phyloP scores from a whole-genome alignment of 2,113 vertebrate species.

The Grammomys surdaster region DNA sequence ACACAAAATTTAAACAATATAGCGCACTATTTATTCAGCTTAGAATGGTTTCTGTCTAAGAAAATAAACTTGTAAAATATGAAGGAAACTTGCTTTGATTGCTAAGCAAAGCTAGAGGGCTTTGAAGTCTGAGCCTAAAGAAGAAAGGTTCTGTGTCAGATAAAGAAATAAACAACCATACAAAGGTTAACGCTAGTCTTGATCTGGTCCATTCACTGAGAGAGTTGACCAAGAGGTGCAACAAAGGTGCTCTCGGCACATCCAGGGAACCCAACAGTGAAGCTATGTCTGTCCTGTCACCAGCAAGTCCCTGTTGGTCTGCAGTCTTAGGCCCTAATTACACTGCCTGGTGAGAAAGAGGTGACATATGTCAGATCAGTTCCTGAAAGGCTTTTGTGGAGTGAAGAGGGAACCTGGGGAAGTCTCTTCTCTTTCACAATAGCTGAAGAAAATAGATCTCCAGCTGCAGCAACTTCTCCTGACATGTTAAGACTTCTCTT shows the following conservation, averaged over 20 bases:
- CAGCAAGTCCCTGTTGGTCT: neutral
- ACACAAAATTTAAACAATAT: constrained; percentile 26
- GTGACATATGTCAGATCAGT: constrained; percentile 44
- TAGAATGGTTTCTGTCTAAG: constrained; percentile 51
- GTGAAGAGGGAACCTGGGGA: neutral
- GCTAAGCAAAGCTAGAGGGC: constrained; percentile 9
- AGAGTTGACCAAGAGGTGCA: neutral
- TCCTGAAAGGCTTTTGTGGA: constrained; percentile 59
- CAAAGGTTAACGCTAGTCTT: constrained; percentile 36
- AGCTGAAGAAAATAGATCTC: constrained; percentile 58
- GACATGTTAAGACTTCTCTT: neutral
- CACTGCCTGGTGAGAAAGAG: constrained; percentile 27
- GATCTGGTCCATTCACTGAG: neutral
- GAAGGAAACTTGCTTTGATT: constrained; percentile 58
- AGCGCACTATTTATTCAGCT: constrained; percentile 25
- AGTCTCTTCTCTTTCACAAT: constrained; percentile 9
- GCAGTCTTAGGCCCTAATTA: constrained; percentile 53
- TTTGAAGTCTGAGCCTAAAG: constrained; percentile 27
- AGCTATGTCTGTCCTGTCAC: neutral
- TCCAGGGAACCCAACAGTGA: neutral
- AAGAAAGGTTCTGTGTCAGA: neutral
- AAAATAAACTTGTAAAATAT: constrained; percentile 59
- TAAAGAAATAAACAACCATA: neutral
- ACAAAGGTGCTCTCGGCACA: neutral
- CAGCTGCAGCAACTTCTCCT: neutral